Evolutionary conservation across 2,113 vertebrate genomes (phyloP).

Genomic region (Turnix velox): DNA sequence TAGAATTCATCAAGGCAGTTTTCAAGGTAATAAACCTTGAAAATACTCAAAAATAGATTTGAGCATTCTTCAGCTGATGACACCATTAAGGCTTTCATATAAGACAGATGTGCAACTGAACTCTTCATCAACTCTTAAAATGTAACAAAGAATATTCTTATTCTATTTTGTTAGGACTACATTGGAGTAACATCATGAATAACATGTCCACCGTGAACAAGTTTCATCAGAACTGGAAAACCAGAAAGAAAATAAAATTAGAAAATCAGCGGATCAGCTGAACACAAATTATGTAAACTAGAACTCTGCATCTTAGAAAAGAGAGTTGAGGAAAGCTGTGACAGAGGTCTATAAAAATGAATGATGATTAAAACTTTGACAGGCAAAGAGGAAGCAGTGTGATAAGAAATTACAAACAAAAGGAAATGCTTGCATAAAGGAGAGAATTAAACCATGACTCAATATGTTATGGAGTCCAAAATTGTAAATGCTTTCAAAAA

Average conservation of each 20-base stretch:
- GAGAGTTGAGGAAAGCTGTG: not conserved
- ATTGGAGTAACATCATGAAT: not conserved
- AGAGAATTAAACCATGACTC: not conserved
- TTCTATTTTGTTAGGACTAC: not conserved
- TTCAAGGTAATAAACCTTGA: not conserved
- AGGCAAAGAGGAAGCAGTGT: not conserved
- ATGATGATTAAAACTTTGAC: not conserved
- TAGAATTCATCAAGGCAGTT: not conserved
- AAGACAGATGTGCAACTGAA: not conserved
- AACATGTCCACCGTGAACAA: not conserved
- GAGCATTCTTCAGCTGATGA: not conserved
- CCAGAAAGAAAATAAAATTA: not conserved
- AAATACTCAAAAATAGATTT: not conserved
- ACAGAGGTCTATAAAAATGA: not conserved
- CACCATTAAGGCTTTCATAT: not conserved
- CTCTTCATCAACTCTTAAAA: not conserved
- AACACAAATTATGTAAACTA: not conserved
- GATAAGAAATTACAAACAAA: not conserved
- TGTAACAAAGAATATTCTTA: not conserved
- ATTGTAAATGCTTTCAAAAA: not conserved
- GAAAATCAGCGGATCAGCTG: not conserved
- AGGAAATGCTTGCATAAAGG: not conserved
- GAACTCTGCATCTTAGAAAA: not conserved
- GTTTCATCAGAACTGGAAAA: not conserved
- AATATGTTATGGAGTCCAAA: not conserved